phyloP scores from a whole-genome alignment of 2,797 vertebrate species.

The Macropus fuliginosus region DNA sequence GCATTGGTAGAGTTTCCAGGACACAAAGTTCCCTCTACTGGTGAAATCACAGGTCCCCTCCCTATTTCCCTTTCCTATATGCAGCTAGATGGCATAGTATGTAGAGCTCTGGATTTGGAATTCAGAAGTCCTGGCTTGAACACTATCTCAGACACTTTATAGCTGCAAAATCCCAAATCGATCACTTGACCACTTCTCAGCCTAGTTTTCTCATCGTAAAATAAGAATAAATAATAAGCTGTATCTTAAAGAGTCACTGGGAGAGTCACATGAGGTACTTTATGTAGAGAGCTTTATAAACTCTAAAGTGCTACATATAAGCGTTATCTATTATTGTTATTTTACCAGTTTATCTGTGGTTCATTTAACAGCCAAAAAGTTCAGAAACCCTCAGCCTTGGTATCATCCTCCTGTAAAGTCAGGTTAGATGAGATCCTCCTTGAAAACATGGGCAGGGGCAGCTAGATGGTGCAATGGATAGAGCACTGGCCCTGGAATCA shows the following conservation, averaged over 20 bases:
- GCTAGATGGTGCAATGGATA: not conserved
- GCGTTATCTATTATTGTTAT: not conserved
- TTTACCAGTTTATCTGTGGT: not conserved
- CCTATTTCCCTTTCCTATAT: not conserved
- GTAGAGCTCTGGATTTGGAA: not conserved
- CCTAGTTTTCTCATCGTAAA: not conserved
- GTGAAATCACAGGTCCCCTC: not conserved
- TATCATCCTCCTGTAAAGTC: not conserved
- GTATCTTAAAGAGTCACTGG: not conserved
- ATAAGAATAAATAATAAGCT: not conserved
- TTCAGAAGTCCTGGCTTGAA: not conserved
- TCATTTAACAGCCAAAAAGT: not conserved
- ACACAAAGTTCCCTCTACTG: too few relatives aligned
- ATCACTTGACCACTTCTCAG: not conserved
- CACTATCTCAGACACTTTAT: not conserved
- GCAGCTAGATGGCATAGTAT: too few relatives aligned
- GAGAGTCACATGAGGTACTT: not conserved
- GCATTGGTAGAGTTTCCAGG: not conserved
- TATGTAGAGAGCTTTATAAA: not conserved
- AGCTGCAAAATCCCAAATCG: not conserved
- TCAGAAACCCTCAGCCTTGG: not conserved
- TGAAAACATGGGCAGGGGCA: not conserved
- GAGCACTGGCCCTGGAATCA: not conserved
- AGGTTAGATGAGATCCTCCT: not conserved
- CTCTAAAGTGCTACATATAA: not conserved